phyloP scores from a whole-genome alignment of 2,888 invertebrate genomes.

The Tiliacea aurago region DNA sequence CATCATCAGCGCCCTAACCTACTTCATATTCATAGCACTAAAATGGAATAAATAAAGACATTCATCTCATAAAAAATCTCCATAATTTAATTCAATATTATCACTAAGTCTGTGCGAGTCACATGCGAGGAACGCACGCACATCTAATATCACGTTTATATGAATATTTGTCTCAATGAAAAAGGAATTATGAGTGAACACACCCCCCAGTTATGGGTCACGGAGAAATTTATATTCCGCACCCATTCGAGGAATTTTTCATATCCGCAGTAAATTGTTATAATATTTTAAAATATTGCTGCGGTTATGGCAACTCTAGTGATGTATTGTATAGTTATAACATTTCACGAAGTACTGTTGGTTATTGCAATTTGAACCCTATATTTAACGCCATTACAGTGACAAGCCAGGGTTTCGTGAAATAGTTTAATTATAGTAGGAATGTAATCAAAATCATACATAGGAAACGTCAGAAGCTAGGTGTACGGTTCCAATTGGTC shows the following conservation, averaged over 20 bases:
- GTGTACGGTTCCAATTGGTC: no score
- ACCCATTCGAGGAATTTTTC: slow-evolving; percentile 83
- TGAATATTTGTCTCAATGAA: slow-evolving; percentile 90
- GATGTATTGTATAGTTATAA: slow-evolving; percentile 33
- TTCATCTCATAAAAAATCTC: slow-evolving; percentile 59
- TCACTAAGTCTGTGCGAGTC: slow-evolving; percentile 77
- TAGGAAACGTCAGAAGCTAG: no score
- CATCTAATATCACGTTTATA: slow-evolving; percentile 81
- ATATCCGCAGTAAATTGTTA: slow-evolving; percentile 79
- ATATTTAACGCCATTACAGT: no score
- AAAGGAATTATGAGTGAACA: slow-evolving; percentile 85
- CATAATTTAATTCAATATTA: slow-evolving; percentile 74
- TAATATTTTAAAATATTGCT: slow-evolving; percentile 79
- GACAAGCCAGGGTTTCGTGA: no score
- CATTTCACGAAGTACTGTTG: no score
- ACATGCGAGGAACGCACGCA: slow-evolving; percentile 79
- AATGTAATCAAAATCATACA: no score
- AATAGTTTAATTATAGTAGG: not conserved
- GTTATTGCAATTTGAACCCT: no score
- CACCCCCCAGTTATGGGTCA: slow-evolving; percentile 80
- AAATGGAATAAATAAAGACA: slow-evolving; percentile 56
- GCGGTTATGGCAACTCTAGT: slow-evolving; percentile 63
- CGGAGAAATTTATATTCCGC: slow-evolving; percentile 81
- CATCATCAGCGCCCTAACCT: slow-evolving; percentile 18
- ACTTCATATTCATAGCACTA: slow-evolving; percentile 46